These are phyloP conservation scores for Ceriagrion tenellum DNA, from an alignment of 2,888 invertebrate species.

Conservation along the genomic window DNA sequence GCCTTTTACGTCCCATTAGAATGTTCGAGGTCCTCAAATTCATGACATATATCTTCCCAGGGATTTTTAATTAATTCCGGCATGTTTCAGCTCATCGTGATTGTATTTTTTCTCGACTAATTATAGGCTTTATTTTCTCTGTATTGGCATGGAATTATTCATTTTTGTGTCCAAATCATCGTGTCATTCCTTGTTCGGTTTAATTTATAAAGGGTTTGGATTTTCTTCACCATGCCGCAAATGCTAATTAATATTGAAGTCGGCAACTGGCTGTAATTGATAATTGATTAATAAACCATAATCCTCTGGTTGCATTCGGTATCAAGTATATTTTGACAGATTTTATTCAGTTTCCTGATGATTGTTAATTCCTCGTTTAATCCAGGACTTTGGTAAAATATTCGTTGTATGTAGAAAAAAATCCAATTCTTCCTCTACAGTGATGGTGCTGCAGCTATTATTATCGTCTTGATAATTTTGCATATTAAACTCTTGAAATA, in stretches of 20 bases:
- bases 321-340: not conserved
- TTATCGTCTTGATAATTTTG: no score
- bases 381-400: not conserved
- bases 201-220: not conserved
- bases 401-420: no score
- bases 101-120: not conserved
- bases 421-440: no score
- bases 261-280: not conserved
- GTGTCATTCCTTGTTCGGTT: not conserved
- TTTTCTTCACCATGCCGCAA: not conserved
- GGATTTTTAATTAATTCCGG: not conserved
- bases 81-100: not conserved
- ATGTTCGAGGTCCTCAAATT: not conserved
- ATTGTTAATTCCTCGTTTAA: not conserved
- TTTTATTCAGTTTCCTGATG: not conserved
- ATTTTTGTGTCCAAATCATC: not conserved
- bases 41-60: not conserved
- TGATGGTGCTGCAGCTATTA: not conserved
- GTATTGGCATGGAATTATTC: not conserved
- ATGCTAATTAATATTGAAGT: not conserved
- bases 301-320: not conserved
- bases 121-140: not conserved
- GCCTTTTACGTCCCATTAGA: not conserved
- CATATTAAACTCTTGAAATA: no score
- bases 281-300: not conserved